Evolutionary conservation across 2,797 vertebrate genomes (phyloP), one percentile per base, ranked within the genome.

Genomic region (Bovichtus variegatus): DNA sequence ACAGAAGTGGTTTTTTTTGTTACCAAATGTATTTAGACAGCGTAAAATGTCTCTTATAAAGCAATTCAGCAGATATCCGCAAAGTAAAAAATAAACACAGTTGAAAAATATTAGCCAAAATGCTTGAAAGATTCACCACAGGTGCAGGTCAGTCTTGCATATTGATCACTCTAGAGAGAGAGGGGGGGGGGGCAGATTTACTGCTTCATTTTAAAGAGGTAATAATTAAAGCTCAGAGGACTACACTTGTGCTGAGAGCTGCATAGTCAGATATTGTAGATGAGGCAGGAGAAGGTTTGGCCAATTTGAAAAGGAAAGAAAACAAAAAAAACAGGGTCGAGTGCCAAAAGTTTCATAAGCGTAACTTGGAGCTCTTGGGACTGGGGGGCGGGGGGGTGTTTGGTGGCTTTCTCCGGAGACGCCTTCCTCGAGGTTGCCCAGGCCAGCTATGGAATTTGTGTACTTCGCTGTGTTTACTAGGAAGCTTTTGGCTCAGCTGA

Each of bases 401-500:
- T 4, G 38, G 79, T 64, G 51, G 74, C 70, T 76, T 82, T 69
- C 85, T 76, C 58, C 6, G 16, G 62, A 77, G 73, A 83, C 11
- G 27, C 57, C 64, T 90, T 88, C 80, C 73, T 84, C n/a, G 73
- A 88, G 67, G 78, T 78, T 80, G 65, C 47, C 36, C 76, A 40
- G 61, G 38, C 36, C 76, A 40, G 61, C 41, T 65, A n/a, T 64
- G 88, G 75, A 90, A 89, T 89, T 73, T 66, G 55, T 85, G 88
- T 71, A 36, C 81, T 47, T 69, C 16, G 31, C 58, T 71, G 79
- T 70, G 87, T 84, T 90, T 87, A 82, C 82, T 38, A 36, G 76
- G 76, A 79, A 62, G 65, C 74, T 63, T 67, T 44, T 21, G 63
- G 60, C 74, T 86, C 65, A 65, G 69, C 63, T 82, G 86, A 87